phyloP scores from a whole-genome alignment of 2,797 vertebrate species.

The Chiroxiphia lanceolata region DNA sequence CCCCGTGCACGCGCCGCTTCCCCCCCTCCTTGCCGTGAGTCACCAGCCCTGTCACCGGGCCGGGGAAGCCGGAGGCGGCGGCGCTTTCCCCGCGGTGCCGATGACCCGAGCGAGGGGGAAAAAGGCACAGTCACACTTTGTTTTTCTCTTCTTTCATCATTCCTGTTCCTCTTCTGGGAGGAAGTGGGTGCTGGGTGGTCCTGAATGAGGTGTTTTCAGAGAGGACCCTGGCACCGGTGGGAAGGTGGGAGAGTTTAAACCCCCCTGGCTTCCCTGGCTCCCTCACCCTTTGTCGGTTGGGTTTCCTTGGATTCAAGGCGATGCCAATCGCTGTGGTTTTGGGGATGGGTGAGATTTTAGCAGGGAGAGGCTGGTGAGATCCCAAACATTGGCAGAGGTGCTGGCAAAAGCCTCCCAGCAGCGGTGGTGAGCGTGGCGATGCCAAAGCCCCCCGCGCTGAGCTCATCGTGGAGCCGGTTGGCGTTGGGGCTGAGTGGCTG shows the following conservation, averaged over 20 bases:
- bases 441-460: slow-evolving; percentile 40
- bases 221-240: rapidly evolving
- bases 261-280: rapidly evolving
- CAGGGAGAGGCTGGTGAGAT: background rate
- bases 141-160: background rate
- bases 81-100: background rate
- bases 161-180: background rate
- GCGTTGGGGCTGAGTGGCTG: background rate
- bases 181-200: background rate
- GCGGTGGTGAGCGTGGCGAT: background rate
- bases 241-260: background rate
- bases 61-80: background rate
- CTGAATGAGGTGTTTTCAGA: background rate
- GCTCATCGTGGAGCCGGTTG: background rate
- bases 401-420: background rate
- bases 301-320: background rate
- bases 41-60: slow-evolving; percentile 21
- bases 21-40: slow-evolving; percentile 26
- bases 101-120: background rate
- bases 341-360: background rate
- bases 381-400: background rate
- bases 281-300: background rate
- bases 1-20: background rate
- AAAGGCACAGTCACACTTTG: background rate
- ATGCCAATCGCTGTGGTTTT: rapidly evolving